phyloP scores from a whole-genome alignment of 2,888 invertebrate species.

The Eupithecia dodoneata region DNA sequence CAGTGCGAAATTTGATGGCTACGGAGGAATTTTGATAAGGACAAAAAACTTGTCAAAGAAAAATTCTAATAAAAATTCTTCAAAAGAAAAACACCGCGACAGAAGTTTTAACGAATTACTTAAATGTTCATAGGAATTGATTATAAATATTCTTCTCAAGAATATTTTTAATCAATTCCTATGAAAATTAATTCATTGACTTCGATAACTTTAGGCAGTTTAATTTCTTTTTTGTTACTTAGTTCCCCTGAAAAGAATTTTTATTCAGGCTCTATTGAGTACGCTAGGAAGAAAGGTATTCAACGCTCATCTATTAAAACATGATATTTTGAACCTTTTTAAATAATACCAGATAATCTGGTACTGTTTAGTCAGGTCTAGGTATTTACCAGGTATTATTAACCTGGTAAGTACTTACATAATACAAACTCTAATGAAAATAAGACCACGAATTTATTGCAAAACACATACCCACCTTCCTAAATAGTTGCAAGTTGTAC shows the following conservation, averaged over 20 bases:
- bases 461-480: too few species aligned
- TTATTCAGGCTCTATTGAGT: neutral
- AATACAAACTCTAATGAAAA: neutral
- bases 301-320: neutral
- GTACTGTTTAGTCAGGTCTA: too few species aligned
- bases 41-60: slow-evolving; percentile 23
- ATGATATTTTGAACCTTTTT: too few species aligned
- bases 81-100: slow-evolving; percentile 57
- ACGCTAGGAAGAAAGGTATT: neutral
- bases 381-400: neutral
- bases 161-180: slow-evolving; percentile 37
- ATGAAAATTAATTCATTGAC: slow-evolving; percentile 70
- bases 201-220: slow-evolving; percentile 52
- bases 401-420: neutral
- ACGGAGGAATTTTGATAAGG: neutral
- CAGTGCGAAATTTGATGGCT: neutral
- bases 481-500: too few species aligned
- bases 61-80: slow-evolving; percentile 38
- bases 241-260: slow-evolving; percentile 34
- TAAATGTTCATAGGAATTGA: too few species aligned
- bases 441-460: neutral
- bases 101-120: slow-evolving; percentile 41
- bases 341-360: neutral
- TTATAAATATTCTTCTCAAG: too few species aligned
- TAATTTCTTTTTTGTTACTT: slow-evolving; percentile 52